These are phyloP conservation scores for Dermolepida albohirtum DNA, from an alignment of 2,888 invertebrate species.

Conservation along the genomic window DNA sequence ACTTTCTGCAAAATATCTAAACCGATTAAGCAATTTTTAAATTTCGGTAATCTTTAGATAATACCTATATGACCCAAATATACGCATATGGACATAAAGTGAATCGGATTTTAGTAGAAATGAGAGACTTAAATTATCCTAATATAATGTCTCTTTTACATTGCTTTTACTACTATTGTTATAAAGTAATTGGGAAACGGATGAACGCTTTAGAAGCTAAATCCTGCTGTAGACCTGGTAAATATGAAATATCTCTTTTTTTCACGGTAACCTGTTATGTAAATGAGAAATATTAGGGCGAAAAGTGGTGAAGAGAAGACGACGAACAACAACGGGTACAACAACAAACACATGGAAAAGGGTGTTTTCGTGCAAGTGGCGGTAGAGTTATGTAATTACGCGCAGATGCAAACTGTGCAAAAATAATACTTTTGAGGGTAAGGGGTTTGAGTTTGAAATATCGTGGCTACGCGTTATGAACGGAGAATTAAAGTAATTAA, in stretches of 20 bases:
- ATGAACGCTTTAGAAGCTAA: constrained; percentile 22
- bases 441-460: constrained; percentile 4
- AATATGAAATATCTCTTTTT: constrained; percentile 21
- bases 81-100: background rate
- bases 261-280: constrained; percentile 15
- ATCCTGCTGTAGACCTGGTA: background rate
- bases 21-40: no score
- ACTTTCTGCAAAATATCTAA: no score
- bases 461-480: constrained; percentile 21
- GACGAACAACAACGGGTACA: background rate
- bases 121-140: constrained; percentile 9
- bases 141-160: background rate
- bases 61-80: no score
- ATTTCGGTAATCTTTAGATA: no score
- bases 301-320: constrained; percentile 24
- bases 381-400: constrained; percentile 17
- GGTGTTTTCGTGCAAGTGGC: constrained; percentile 18
- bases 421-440: constrained; percentile 12
- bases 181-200: constrained; percentile 1
- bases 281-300: constrained; percentile 24
- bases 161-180: background rate
- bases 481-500: constrained; percentile 30
- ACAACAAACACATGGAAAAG: constrained; percentile 3
- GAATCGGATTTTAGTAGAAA: constrained; percentile 4
- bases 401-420: constrained; percentile 24